These are phyloP conservation scores for Psilopogon haemacephalus DNA, from an alignment of 2,113 vertebrate species.

Conservation along the genomic window DNA sequence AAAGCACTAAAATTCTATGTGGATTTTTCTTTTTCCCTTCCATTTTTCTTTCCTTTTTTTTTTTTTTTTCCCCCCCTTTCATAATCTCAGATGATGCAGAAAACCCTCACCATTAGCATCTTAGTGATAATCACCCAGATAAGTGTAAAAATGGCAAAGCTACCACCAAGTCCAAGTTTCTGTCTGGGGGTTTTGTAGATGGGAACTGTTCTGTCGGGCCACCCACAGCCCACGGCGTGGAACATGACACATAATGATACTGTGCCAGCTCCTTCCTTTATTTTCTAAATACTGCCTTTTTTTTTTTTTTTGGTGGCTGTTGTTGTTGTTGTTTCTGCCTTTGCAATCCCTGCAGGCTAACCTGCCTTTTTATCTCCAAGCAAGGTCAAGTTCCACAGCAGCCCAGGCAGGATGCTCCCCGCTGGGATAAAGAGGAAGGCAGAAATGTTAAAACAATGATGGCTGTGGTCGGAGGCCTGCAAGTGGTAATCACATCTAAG, in stretches of 20 bases:
- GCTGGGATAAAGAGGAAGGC: constrained; percentile 79
- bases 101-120: background rate
- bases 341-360: constrained; percentile 67
- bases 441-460: constrained; percentile 83
- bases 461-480: constrained; percentile 73
- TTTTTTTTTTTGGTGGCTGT: too few relatives aligned
- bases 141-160: constrained; percentile 6
- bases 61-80: too few relatives aligned
- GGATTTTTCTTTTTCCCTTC: background rate
- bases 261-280: constrained; percentile 65
- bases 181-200: background rate
- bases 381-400: constrained; percentile 73
- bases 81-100: background rate
- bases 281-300: constrained; percentile 81
- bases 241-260: constrained; percentile 66
- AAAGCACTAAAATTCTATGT: background rate
- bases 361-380: constrained; percentile 76
- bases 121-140: background rate
- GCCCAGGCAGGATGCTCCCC: constrained; percentile 62
- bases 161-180: constrained; percentile 2
- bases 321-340: constrained; percentile 66
- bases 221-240: constrained; percentile 38
- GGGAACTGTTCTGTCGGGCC: background rate
- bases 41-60: background rate
- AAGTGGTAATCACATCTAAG: constrained; percentile 77